A percentile compares a stretch with the other conserved stretches of the same genome.
Conservation (phyloP, 2,888 invertebrate species). For the Eristalinus aeneus region DNA sequence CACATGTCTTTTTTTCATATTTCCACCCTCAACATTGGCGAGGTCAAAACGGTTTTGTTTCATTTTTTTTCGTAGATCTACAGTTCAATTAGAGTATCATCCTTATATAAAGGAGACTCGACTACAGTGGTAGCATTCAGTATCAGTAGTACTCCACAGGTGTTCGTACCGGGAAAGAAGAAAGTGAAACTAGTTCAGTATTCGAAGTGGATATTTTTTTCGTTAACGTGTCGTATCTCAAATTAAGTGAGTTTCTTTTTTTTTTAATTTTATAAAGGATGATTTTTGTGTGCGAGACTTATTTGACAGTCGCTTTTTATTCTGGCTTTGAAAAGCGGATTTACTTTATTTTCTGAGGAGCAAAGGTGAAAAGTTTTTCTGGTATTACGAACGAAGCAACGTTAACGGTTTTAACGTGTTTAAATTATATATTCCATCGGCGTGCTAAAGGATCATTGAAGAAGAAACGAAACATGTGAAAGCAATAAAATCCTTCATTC, state of each 20-base stretch:
- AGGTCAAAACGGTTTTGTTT: constrained; percentile 6
- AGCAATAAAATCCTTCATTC: constrained; percentile 47
- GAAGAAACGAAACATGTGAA: constrained; percentile 23
- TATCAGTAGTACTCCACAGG: constrained; percentile 73
- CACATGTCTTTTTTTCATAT: constrained; percentile 38
- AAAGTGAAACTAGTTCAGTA: constrained; percentile 3
- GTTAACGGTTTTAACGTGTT: constrained; percentile 38
- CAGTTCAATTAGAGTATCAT: constrained; percentile 25
- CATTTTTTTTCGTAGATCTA: constrained; percentile 18
- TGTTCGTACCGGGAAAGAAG: constrained; percentile 58
- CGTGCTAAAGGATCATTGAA: constrained; percentile 16
- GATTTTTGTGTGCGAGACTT: background rate
- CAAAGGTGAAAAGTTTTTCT: constrained; percentile 23
- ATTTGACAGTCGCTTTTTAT: background rate
- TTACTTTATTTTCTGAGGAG: background rate
- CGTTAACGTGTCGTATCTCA: constrained; percentile 17
- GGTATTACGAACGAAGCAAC: constrained; percentile 17
- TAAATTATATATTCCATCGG: constrained; percentile 44
- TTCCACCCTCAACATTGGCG: background rate
- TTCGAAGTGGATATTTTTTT: constrained; percentile 32
- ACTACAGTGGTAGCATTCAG: constrained; percentile 61
- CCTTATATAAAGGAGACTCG: constrained; percentile 71
- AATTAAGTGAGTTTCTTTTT: constrained; percentile 43
- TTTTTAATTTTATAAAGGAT: background rate
- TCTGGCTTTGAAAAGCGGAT: background rate